Evolutionary conservation across 2,113 vertebrate species (phyloP).

Genomic region (Piaya cayana): DNA sequence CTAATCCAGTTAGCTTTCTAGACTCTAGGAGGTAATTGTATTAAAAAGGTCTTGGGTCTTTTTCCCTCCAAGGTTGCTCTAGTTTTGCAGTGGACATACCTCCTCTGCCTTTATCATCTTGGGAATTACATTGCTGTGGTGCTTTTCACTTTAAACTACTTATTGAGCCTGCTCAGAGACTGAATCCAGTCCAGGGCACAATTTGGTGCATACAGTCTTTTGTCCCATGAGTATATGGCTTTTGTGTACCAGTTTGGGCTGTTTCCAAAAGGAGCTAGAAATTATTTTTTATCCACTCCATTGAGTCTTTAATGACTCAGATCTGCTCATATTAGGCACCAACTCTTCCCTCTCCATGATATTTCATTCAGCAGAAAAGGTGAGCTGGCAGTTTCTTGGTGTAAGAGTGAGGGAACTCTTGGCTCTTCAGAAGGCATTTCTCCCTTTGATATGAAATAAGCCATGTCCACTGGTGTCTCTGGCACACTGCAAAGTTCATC

Average conservation of each 20-base stretch:
- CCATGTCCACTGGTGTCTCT: neutral
- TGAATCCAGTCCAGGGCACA: neutral
- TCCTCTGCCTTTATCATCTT: neutral
- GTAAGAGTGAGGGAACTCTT: neutral
- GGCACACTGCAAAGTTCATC: neutral
- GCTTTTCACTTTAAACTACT: neutral
- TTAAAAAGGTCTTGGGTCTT: neutral
- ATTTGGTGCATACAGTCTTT: accelerated
- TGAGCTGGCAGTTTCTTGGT: neutral
- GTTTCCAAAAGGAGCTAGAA: neutral
- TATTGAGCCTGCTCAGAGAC: neutral
- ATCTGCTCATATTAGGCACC: neutral
- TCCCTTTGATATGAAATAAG: conserved; percentile 42
- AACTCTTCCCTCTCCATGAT: neutral
- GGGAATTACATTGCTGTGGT: neutral
- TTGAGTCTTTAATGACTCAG: neutral
- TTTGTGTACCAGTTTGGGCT: neutral
- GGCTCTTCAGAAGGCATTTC: conserved; percentile 5
- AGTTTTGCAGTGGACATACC: neutral
- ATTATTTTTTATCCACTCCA: neutral
- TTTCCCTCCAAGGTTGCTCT: neutral
- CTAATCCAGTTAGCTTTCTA: neutral
- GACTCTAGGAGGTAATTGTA: neutral
- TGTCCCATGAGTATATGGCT: neutral
- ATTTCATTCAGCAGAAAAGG: neutral